Evolutionary conservation across 1,140 invertebrate species (phyloP).

Genomic region (Platyscapa corneri): DNA sequence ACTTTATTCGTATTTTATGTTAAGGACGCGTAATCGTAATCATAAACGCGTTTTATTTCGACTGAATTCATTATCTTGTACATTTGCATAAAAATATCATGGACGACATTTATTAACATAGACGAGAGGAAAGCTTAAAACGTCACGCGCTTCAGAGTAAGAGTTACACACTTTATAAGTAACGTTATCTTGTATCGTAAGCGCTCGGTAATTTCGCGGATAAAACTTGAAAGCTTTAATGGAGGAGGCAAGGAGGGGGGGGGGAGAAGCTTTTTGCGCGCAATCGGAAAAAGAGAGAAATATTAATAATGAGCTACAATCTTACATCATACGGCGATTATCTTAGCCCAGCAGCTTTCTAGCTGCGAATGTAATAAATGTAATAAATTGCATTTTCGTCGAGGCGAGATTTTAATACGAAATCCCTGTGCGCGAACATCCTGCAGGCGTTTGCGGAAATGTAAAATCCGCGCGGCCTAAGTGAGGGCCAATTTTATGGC

Average conservation of each 20-base stretch:
- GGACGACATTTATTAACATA: background rate
- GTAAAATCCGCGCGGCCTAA: too few species aligned
- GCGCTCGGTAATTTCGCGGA: background rate
- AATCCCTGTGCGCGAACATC: background rate
- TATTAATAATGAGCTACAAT: background rate
- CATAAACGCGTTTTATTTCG: background rate
- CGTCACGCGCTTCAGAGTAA: background rate
- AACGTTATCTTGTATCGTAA: background rate
- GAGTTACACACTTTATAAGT: background rate
- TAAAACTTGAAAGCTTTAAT: background rate
- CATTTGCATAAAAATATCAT: background rate
- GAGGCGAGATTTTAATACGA: too few species aligned
- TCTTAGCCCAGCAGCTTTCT: background rate
- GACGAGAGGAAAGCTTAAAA: background rate
- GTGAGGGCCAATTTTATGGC: background rate
- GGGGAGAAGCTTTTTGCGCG: too few species aligned
- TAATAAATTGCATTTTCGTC: too few species aligned
- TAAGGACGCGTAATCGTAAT: background rate
- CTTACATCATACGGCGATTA: background rate
- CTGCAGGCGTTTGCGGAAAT: too few species aligned
- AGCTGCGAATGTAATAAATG: too few species aligned
- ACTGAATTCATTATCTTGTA: background rate
- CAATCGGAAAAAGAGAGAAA: background rate
- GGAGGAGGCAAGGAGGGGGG: background rate
- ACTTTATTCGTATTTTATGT: background rate